Evolutionary conservation across 2,797 vertebrate genomes (phyloP).

Genomic region (Holocentrus rufus): DNA sequence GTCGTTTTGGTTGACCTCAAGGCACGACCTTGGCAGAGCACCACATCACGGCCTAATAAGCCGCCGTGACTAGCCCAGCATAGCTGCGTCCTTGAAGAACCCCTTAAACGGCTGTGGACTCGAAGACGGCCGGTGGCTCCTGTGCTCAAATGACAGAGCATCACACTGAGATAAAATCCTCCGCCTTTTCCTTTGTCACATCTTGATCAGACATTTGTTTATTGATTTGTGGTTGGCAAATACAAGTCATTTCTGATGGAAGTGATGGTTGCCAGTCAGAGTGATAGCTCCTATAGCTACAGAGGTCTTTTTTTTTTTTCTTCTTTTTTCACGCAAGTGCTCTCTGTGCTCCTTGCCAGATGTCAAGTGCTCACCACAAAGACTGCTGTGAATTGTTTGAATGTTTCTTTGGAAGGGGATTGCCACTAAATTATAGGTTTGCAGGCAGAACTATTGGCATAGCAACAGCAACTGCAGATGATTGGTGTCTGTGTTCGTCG

Average conservation of each 20-base stretch:
- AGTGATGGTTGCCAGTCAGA: constrained; percentile 39
- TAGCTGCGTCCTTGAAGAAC: background rate
- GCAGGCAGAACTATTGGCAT: constrained; percentile 25
- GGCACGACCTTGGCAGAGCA: constrained; percentile 39
- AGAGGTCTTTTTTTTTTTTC: constrained; percentile 39
- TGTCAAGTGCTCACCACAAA: constrained; percentile 18
- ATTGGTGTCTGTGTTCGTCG: constrained; percentile 9
- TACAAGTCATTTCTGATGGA: constrained; percentile 34
- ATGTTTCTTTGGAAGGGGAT: constrained; percentile 15
- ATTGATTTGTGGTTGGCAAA: constrained; percentile 56
- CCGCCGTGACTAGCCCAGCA: constrained; percentile 9
- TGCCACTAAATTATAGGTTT: constrained; percentile 22
- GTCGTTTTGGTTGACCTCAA: constrained; percentile 10
- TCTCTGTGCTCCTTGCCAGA: constrained; percentile 24
- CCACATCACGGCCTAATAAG: constrained; percentile 27
- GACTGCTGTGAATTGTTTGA: constrained; percentile 10
- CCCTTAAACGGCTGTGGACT: background rate
- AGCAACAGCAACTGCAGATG: constrained; percentile 19
- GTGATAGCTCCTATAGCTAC: constrained; percentile 40
- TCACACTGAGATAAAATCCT: background rate
- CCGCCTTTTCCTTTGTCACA: constrained; percentile 18
- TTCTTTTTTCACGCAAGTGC: constrained; percentile 20
- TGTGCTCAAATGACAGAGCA: background rate
- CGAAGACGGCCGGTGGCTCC: background rate
- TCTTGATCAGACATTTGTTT: constrained; percentile 28